phyloP scores from a whole-genome alignment of 2,888 invertebrate genomes.

The Caenorhabditis afra region DNA sequence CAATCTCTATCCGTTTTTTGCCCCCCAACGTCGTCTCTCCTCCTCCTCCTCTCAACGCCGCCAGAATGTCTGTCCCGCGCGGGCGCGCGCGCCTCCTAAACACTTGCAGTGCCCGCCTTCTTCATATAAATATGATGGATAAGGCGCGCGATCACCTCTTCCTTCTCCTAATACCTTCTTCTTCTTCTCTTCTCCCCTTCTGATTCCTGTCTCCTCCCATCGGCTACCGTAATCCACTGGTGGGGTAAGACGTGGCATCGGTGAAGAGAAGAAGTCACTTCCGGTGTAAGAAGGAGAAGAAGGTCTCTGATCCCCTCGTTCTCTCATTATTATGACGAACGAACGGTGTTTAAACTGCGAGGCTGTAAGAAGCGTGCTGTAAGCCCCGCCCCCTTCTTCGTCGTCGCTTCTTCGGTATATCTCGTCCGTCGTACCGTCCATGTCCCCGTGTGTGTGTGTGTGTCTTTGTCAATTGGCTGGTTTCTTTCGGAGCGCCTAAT shows the following conservation, averaged over 20 bases:
- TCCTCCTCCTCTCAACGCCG: slow-evolving; percentile 3
- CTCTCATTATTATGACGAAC: slow-evolving; percentile 6
- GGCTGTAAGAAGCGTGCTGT: neutral
- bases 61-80: slow-evolving; percentile 39
- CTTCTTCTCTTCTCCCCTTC: neutral
- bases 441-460: too few relatives aligned
- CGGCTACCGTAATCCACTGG: slow-evolving; percentile 16
- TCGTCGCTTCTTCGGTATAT: slow-evolving; percentile 18
- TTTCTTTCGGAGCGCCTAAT: slow-evolving; percentile 55
- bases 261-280: neutral
- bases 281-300: slow-evolving; percentile 18
- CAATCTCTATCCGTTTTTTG: slow-evolving; percentile 30
- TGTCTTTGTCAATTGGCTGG: slow-evolving; percentile 40
- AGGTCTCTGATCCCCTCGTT: slow-evolving; percentile 26
- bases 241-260: slow-evolving; percentile 10
- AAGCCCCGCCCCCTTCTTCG: neutral
- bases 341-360: neutral
- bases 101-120: slow-evolving; percentile 26
- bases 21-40: too few relatives aligned
- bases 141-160: slow-evolving; percentile 32
- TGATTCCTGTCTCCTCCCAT: neutral
- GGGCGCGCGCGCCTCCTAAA: neutral
- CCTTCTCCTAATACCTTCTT: neutral
- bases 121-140: slow-evolving; percentile 55
- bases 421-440: slow-evolving; percentile 39